phyloP scores from a whole-genome alignment of 2,113 vertebrate species.

The Callospermophilus lateralis region DNA sequence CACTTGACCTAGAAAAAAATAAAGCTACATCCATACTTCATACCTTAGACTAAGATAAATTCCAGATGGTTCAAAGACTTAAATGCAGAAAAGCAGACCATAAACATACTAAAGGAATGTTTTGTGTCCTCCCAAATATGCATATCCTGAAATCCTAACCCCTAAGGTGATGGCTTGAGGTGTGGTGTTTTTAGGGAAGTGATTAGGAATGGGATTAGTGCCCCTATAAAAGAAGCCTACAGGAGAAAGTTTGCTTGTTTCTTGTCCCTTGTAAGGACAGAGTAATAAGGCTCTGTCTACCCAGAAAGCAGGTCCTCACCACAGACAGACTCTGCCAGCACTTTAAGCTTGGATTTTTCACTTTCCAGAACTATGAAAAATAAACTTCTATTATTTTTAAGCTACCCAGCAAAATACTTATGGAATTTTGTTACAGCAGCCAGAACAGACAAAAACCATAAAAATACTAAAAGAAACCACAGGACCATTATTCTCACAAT shows the following conservation, averaged over 20 bases:
- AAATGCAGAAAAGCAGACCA: constrained; percentile 66
- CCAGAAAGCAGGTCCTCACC: neutral
- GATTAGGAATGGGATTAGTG: neutral
- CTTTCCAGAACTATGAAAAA: neutral
- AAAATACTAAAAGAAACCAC: constrained; percentile 46
- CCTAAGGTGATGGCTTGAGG: neutral
- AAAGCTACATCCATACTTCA: constrained; percentile 67
- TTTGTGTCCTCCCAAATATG: neutral
- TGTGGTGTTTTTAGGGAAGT: neutral
- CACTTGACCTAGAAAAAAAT: constrained; percentile 64
- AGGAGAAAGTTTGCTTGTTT: neutral
- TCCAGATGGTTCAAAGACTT: constrained; percentile 75
- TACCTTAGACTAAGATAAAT: constrained; percentile 74
- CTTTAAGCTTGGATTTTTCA: neutral
- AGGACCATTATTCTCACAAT: constrained; percentile 15
- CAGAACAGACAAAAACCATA: constrained; percentile 34
- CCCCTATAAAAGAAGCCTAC: neutral
- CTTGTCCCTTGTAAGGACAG: neutral
- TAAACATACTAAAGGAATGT: constrained; percentile 57
- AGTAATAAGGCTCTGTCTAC: neutral
- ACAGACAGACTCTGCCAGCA: neutral
- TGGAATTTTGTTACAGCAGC: neutral
- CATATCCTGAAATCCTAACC: constrained; percentile 25
- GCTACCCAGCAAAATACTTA: neutral
- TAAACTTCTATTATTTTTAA: neutral